A percentile compares a stretch with the other conserved stretches of the same genome.
Evolutionary conservation across 2,797 vertebrate species (phyloP).

Genomic region (Podargus strigoides): DNA sequence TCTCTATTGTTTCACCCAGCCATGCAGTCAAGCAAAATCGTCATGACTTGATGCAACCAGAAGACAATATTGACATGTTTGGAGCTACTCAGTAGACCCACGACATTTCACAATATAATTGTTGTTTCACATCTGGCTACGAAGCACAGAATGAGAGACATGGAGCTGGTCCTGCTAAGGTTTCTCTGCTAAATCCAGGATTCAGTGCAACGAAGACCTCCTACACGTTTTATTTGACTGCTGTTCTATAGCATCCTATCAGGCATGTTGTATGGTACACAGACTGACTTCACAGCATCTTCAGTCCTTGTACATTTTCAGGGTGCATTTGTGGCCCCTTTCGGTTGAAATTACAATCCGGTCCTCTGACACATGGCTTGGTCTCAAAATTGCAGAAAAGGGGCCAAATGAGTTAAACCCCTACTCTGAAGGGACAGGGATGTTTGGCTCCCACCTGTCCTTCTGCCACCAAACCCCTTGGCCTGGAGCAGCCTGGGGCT

Average conservation of each 20-base stretch:
- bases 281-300: background rate
- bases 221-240: background rate
- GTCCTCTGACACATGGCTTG: background rate
- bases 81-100: background rate
- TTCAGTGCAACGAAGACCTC: background rate
- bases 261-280: fast-evolving
- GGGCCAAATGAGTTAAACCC: background rate
- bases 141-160: fast-evolving
- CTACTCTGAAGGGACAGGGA: background rate
- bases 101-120: background rate
- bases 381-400: background rate
- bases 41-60: background rate
- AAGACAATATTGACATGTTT: background rate
- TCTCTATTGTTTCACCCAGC: background rate
- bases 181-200: background rate
- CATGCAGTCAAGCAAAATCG: conserved; percentile 1
- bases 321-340: background rate
- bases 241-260: background rate
- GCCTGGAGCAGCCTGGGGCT: no score
- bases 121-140: background rate
- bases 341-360: background rate
- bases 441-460: background rate
- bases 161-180: background rate
- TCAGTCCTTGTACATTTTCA: background rate
- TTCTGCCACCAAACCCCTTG: background rate